phyloP scores from a whole-genome alignment of 2,113 vertebrate species.

The Solenodon paradoxus region DNA sequence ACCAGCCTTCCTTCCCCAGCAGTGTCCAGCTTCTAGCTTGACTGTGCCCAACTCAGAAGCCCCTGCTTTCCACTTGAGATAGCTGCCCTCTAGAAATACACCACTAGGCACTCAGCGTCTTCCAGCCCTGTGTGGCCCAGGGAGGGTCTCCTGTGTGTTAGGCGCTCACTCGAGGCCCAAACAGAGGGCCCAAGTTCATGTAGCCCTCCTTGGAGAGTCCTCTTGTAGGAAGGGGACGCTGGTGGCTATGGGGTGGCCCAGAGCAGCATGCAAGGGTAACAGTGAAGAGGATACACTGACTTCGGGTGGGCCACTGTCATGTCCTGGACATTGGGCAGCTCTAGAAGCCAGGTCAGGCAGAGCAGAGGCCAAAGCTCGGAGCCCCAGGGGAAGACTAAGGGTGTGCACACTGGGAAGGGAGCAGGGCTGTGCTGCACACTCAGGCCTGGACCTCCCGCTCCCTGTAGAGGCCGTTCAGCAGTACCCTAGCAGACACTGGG shows the following conservation, averaged over 20 bases:
- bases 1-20: background rate
- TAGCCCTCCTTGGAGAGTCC: background rate
- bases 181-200: no score
- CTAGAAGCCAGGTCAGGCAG: no score
- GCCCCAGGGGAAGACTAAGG: no score
- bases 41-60: background rate
- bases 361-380: no score
- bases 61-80: background rate
- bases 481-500: fast-evolving
- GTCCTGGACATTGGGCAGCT: no score
- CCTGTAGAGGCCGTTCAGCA: background rate
- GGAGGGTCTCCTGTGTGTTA: background rate
- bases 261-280: no score
- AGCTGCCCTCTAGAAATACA: background rate
- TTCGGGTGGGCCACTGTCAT: no score
- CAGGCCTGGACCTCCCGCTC: no score
- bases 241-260: background rate
- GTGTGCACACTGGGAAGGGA: no score
- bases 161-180: background rate
- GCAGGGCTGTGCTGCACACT: no score
- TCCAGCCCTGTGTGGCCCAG: no score
- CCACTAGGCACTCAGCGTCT: no score
- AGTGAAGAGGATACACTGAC: background rate
- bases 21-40: background rate
- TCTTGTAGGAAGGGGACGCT: background rate